A percentile compares a stretch with the other conserved stretches of the same genome.
phyloP scores from a whole-genome alignment of 2,797 vertebrate species.

The Bradypus variegatus region DNA sequence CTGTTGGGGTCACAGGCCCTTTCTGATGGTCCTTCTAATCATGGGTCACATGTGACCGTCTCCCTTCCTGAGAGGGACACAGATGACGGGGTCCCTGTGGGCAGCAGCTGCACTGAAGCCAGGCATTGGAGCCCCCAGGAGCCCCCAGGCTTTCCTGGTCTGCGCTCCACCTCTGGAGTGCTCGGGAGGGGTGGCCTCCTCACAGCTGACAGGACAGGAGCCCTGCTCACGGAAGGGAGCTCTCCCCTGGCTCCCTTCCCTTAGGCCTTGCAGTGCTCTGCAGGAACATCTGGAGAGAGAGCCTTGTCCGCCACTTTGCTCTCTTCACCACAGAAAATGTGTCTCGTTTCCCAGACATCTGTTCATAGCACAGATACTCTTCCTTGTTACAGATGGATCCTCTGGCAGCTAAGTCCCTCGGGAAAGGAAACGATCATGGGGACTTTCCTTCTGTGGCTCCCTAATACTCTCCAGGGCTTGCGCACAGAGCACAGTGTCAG shows the following conservation, averaged over 20 bases:
- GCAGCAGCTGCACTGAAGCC: background rate
- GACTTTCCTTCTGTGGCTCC: background rate
- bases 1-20: background rate
- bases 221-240: background rate
- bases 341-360: background rate
- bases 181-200: background rate
- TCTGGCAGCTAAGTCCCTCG: background rate
- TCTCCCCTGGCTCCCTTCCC: background rate
- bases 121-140: background rate
- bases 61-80: background rate
- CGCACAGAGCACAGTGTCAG: rapidly evolving
- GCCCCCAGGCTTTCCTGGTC: background rate
- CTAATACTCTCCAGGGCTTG: background rate
- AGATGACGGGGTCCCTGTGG: background rate
- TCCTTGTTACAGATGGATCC: background rate
- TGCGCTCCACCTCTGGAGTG: background rate
- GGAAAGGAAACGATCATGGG: background rate
- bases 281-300: background rate
- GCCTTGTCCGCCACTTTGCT: background rate
- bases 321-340: background rate
- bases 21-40: background rate
- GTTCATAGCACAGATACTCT: background rate
- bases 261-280: background rate
- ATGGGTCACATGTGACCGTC: background rate
- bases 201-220: no score